Conservation (phyloP, 37 sponge, comb jelly and placozoan species). For the Amphimedon queenslandica region DNA sequence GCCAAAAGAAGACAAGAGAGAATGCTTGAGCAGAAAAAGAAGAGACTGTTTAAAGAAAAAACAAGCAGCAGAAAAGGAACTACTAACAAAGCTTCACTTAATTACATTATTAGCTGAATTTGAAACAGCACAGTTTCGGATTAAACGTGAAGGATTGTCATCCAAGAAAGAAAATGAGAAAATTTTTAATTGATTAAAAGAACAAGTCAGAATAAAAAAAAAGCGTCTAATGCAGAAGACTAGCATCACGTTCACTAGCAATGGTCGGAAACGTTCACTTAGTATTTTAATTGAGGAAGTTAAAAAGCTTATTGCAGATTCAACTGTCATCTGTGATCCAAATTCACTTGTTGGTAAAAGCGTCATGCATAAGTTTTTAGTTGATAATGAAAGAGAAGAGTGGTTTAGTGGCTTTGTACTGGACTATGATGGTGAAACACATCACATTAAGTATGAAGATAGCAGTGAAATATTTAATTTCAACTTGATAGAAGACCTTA, state of each 20-base stretch:
- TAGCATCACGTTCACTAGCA: conserved; percentile 18
- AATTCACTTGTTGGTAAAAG: conserved; percentile 19
- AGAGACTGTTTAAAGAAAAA: conserved; percentile 4
- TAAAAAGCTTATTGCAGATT: neutral
- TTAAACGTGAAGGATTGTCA: conserved; percentile 3
- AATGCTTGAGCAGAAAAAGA: conserved; percentile 16
- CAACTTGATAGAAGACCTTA: conserved; percentile 18
- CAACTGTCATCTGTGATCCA: conserved; percentile 1
- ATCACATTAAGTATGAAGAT: conserved; percentile 23
- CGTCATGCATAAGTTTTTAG: conserved; percentile 15
- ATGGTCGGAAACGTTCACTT: conserved; percentile 13
- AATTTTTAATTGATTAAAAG: conserved; percentile 4
- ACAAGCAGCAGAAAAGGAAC: conserved; percentile 21
- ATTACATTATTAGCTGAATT: conserved; percentile 24
- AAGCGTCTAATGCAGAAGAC: conserved; percentile 9
- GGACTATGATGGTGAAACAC: conserved; percentile 21
- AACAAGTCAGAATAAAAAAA: conserved; percentile 31
- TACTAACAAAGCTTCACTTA: conserved; percentile 16
- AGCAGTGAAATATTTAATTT: conserved; percentile 10
- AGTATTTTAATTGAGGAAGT: conserved; percentile 13
- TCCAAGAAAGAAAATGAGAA: neutral
- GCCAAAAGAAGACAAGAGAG: conserved; percentile 2
- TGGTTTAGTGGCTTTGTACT: conserved; percentile 30
- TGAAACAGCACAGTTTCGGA: neutral
- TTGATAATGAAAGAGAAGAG: neutral